Evolutionary conservation across 1,140 invertebrate species (phyloP).

Genomic region (Euborellia annulipes): DNA sequence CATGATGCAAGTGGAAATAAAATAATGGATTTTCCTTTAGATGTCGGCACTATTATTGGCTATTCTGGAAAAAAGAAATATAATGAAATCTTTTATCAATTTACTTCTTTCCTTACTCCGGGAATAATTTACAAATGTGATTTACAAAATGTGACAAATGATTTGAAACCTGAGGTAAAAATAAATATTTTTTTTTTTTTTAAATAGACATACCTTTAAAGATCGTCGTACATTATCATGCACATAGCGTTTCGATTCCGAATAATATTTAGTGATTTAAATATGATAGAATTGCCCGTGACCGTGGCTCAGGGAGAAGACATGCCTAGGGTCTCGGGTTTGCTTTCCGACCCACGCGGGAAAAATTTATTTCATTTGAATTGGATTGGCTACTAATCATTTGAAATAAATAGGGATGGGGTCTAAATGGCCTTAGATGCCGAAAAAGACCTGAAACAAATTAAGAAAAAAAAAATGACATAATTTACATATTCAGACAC

Average conservation of each 20-base stretch:
- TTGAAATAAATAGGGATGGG: too few relatives aligned
- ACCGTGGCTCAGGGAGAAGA: too few relatives aligned
- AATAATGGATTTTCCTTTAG: conserved; percentile 56
- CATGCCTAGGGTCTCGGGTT: too few relatives aligned
- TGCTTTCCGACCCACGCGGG: too few relatives aligned
- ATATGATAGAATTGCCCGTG: too few relatives aligned
- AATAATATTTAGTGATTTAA: conserved; percentile 5
- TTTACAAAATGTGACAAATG: conserved; percentile 38
- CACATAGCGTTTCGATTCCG: neutral
- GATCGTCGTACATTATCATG: neutral
- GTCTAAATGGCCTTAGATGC: too few relatives aligned
- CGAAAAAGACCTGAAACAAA: too few relatives aligned
- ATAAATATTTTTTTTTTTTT: conserved; percentile 11
- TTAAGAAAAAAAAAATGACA: too few relatives aligned
- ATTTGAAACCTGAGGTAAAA: conserved; percentile 46
- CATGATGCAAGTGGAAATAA: conserved; percentile 39
- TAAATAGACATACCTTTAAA: conserved; percentile 12
- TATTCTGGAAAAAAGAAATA: conserved; percentile 74
- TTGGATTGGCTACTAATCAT: too few relatives aligned
- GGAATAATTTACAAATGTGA: conserved; percentile 79
- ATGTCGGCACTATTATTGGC: conserved; percentile 71
- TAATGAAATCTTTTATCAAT: conserved; percentile 84
- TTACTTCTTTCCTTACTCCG: conserved; percentile 86
- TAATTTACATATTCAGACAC: too few relatives aligned
- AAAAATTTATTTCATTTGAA: too few relatives aligned